Base-by-base conservation (phyloP, 2,113 vertebrate species). In the Rhea americana region DNA sequence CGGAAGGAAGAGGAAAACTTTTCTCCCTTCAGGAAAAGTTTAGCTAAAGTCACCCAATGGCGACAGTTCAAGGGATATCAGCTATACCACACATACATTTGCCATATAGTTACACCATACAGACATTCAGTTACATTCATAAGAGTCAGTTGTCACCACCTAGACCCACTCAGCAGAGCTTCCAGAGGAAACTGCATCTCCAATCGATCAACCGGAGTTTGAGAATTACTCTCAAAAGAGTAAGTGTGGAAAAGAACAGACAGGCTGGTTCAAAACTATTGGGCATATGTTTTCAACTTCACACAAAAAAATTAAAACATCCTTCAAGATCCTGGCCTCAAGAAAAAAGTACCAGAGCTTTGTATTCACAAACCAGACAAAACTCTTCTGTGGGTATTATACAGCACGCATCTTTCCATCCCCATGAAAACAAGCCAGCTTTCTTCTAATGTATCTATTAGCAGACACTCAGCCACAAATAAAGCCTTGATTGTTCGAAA, bases 91-190 rank as follows among this genome's bases (percentile, higher is more conserved):
- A 18, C 45, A 47, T 18, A 47, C 45, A 47, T 18, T 47, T 47
- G 17, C 17, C 45, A 47, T 18, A 30, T 28, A 28, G 53, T 55
- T 55, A 55, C 26, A 13, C 53, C 15, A 28, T 8, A 16, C 15
- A 16, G 7, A 16, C 13, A 56, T 56, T 56, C 35, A 20, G 19
- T 22, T 76, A 35, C 13, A 6, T 53, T 21, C 48, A 5, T 0
- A 0, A n/a, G 6, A 59, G 22, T 13, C 30, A 19, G 35, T 45
- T 35, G 15, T 7, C 1, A 0, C 25, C 16, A 48, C 48, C 37
- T 0, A 1, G 22, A 68, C n/a, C 32, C 39, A 56, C 30, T 1
- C 0, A 66, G 48, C 19, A 51, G 55, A 63, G 35, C 39, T 75
- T 80, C 68, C 50, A 65, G 16, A 65, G 25, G 43, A 51, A 70